Evolutionary conservation across 1,140 invertebrate species (phyloP).

Genomic region (Helicorthomorpha holstii): DNA sequence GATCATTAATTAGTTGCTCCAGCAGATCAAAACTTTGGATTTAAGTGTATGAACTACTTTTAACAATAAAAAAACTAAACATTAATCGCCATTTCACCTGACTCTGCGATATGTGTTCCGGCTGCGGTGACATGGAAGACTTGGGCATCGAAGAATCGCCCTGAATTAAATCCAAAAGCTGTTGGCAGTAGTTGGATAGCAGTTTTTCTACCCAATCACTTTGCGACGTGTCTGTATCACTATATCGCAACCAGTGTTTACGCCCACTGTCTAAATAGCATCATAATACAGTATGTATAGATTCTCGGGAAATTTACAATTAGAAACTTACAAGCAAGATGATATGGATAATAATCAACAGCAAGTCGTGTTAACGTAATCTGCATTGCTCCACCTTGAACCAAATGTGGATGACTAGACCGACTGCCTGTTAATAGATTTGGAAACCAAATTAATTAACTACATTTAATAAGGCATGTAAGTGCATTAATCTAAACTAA

Average conservation of each 20-base stretch:
- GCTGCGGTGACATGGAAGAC: neutral
- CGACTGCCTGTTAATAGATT: constrained; percentile 41
- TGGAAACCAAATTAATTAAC: neutral
- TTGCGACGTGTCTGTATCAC: constrained; percentile 42
- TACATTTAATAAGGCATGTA: neutral
- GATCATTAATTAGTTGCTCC: neutral
- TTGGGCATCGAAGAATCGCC: constrained; percentile 11
- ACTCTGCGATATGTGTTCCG: no score
- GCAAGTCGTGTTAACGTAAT: constrained; percentile 67
- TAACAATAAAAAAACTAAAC: no score
- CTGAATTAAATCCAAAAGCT: constrained; percentile 16
- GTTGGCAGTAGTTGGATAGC: constrained; percentile 41
- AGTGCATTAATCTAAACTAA: neutral
- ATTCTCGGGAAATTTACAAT: neutral
- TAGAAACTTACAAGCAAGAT: constrained; percentile 46
- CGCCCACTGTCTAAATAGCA: constrained; percentile 42
- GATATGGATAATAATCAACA: constrained; percentile 93
- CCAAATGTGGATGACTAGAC: constrained; percentile 61
- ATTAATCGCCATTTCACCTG: no score
- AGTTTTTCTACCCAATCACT: constrained; percentile 47
- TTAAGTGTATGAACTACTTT: no score
- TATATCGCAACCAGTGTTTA: constrained; percentile 65
- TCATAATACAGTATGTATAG: no score
- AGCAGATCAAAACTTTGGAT: neutral
- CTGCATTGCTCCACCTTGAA: constrained; percentile 85